Base-by-base conservation (phyloP, 2,888 invertebrate genomes). In the Coremacera marginata region DNA sequence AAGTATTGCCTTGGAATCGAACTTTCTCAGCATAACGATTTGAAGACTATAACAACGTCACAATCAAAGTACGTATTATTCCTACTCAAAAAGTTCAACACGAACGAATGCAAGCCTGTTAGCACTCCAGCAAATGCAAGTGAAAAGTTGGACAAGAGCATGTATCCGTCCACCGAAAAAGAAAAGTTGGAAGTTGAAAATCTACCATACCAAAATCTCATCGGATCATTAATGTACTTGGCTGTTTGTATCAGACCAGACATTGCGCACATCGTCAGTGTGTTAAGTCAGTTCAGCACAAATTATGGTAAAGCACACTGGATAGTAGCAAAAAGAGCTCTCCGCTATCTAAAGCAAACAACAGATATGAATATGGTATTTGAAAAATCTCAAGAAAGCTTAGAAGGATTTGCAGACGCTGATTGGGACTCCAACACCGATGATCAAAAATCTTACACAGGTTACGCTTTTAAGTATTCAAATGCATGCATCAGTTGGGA, bases 201-300 rank as follows among this genome's bases (percentile, higher is more conserved):
- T 25, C 60, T 76, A 9, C 79, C 80, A 7, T 77, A 78, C 44
- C 79, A 80, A 68, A 52, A 55, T 74, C 60, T 79, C 2, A 19
- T 81, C 3, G 78, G 78, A 16, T 70, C 77, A 1, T 60, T 80
- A 14, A 81, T 81, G 82, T 81, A 79, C 37, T 70, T 80, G 2
- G 80, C 81, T n/a, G 74, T 78, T 16, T 80, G 70, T 8, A 82
- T 79, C 4, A 70, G 78, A 25, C 77, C 80, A 5, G 80, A 82
- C n/a, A 81, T 82, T 60, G 63, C 80, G 22, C 78, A 82, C 65
- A 70, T 60, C 16, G 80, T 81, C 22, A 77, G 79, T 44, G 55
- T 80, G 3, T 67, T 78, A 14, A 79, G 79, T 51, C 75, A 79
- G 63, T 80, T 72, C 55, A 80, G 79, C 55, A 8, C 51, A 1